Conservation (phyloP, 2,888 invertebrate genomes). For the Margaritifera margaritifera region DNA sequence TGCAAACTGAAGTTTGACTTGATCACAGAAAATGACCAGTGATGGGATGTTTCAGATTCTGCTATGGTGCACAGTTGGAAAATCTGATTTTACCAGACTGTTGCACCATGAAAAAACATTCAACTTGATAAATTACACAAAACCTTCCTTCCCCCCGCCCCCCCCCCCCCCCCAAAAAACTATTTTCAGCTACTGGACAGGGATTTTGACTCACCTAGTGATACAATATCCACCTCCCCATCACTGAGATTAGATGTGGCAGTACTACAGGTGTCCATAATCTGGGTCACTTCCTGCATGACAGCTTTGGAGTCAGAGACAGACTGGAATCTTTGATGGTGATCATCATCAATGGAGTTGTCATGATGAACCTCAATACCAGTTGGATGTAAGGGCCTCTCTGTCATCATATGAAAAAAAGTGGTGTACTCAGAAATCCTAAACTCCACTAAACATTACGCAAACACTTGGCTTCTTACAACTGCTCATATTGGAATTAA, state of each 20-base stretch:
- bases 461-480: not conserved
- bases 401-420: slow-evolving; percentile 14
- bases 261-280: slow-evolving; percentile 4
- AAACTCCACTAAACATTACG: not conserved
- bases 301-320: slow-evolving; percentile 25
- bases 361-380: slow-evolving; percentile 39
- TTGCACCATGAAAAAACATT: too few species aligned
- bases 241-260: slow-evolving; percentile 17
- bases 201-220: slow-evolving; percentile 31
- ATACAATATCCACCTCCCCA: slow-evolving; percentile 46
- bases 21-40: too few species aligned
- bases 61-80: too few species aligned
- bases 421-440: not conserved
- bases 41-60: too few species aligned
- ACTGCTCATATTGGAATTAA: not conserved
- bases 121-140: too few species aligned
- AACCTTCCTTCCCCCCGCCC: too few species aligned
- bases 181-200: not conserved
- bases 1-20: too few species aligned
- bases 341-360: slow-evolving; percentile 29
- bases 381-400: slow-evolving; percentile 41
- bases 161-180: too few species aligned
- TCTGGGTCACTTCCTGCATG: slow-evolving; percentile 24
- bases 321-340: slow-evolving; percentile 32
- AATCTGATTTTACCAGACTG: too few species aligned